A percentile compares a stretch with the other conserved stretches of the same genome.
Evolutionary conservation across 2,797 vertebrate genomes (phyloP).

Genomic region (Melanotaenia trifasciata): DNA sequence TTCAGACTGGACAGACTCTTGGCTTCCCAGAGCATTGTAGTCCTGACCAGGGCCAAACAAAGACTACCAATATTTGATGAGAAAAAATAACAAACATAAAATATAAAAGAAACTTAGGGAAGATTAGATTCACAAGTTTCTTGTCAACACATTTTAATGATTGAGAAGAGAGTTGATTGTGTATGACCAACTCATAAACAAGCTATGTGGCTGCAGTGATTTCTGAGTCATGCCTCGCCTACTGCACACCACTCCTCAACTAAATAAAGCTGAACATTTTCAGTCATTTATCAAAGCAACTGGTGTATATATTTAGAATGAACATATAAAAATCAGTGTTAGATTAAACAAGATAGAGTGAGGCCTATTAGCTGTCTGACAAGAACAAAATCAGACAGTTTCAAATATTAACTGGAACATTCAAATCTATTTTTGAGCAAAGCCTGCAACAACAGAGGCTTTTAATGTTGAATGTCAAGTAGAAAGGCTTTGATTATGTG

Average conservation of each 20-base stretch:
- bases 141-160: not conserved
- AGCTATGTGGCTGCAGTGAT: not conserved
- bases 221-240: not conserved
- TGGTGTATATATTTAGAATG: slow-evolving; percentile 45
- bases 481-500: slow-evolving; percentile 26
- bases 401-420: slow-evolving; percentile 64
- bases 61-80: not conserved
- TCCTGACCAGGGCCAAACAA: not conserved
- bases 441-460: slow-evolving; percentile 41
- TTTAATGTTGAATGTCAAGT: slow-evolving; percentile 26
- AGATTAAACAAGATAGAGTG: slow-evolving; percentile 40
- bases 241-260: not conserved
- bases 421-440: slow-evolving; percentile 63
- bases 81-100: not conserved
- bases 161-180: not conserved
- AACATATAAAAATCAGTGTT: slow-evolving; percentile 8
- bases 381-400: slow-evolving; percentile 47
- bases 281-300: not conserved
- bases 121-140: not conserved
- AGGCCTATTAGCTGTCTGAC: slow-evolving; percentile 38
- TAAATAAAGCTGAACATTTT: not conserved
- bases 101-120: not conserved
- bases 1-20: not conserved
- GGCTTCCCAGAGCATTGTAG: not conserved
- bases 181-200: not conserved